phyloP scores from a whole-genome alignment of 2,888 invertebrate species.

The Gryllus longicercus region DNA sequence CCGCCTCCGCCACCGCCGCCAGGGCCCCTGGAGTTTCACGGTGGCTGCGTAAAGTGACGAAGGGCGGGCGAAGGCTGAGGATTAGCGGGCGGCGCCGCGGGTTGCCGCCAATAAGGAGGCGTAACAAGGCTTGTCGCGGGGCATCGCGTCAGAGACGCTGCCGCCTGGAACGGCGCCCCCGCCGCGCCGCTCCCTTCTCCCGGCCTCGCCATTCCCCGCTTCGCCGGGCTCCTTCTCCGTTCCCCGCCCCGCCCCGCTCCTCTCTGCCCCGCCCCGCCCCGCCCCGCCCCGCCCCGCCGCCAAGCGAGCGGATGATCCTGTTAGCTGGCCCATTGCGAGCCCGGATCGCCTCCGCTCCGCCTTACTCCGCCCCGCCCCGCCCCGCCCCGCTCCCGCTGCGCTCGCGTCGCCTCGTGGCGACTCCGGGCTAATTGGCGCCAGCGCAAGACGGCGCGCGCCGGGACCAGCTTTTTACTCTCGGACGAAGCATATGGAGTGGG shows the following conservation, averaged over 20 bases:
- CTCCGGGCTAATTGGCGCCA: no score
- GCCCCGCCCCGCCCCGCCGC: constrained; percentile 11
- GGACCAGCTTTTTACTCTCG: no score
- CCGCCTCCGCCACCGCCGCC: neutral
- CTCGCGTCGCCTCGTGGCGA: no score
- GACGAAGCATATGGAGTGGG: no score
- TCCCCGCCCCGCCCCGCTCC: no score
- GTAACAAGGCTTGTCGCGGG: constrained; percentile 35
- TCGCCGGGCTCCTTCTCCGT: no score
- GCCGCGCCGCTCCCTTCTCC: no score
- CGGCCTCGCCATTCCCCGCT: no score
- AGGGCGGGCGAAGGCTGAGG: constrained; percentile 31
- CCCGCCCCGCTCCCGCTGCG: neutral
- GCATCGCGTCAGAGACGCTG: constrained; percentile 24
- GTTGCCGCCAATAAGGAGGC: constrained; percentile 33
- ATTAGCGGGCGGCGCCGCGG: constrained; percentile 31
- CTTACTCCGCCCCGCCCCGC: neutral
- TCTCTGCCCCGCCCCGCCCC: neutral
- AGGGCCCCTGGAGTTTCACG: constrained; percentile 29
- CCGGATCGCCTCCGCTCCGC: neutral
- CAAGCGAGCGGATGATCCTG: constrained; percentile 33
- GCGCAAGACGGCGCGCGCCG: no score
- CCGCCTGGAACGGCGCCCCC: neutral
- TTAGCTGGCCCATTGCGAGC: constrained; percentile 25
- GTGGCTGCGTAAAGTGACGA: constrained; percentile 32